These are phyloP conservation scores for Mythimna albipuncta DNA, from an alignment of 2,888 invertebrate genomes.

Conservation along the genomic window DNA sequence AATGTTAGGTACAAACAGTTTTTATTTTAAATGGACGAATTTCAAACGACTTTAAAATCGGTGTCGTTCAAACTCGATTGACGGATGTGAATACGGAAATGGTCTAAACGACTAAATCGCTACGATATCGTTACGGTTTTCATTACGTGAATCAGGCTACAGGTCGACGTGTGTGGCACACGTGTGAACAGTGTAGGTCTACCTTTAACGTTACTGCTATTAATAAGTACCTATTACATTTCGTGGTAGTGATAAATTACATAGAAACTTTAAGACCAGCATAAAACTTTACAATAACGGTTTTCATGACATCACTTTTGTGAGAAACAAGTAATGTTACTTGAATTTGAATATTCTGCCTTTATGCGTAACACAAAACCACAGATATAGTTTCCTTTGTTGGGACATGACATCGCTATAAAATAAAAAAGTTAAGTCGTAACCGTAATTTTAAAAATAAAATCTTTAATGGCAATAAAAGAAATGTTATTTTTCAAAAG, in stretches of 20 bases:
- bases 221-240: constrained; percentile 10
- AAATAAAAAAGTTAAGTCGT: constrained; percentile 46
- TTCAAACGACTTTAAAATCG: too few relatives aligned
- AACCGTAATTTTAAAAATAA: constrained; percentile 26
- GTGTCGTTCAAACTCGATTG: too few relatives aligned
- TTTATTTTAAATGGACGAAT: too few relatives aligned
- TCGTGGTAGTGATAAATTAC: constrained; percentile 27
- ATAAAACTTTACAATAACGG: constrained; percentile 37
- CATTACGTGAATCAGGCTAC: too few relatives aligned
- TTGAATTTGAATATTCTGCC: constrained; percentile 49
- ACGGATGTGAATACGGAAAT: too few relatives aligned
- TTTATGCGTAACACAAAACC: constrained; percentile 48
- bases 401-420: constrained; percentile 39
- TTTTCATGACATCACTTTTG: constrained; percentile 52
- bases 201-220: too few relatives aligned
- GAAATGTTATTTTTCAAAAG: not conserved
- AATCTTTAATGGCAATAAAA: constrained; percentile 32
- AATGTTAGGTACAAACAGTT: too few relatives aligned
- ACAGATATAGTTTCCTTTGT: constrained; percentile 54
- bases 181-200: too few relatives aligned
- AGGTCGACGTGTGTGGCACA: too few relatives aligned
- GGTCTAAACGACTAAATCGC: too few relatives aligned
- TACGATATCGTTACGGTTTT: too few relatives aligned
- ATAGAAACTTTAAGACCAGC: constrained; percentile 2
- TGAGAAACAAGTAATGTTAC: constrained; percentile 39